phyloP scores from a whole-genome alignment of 2,797 vertebrate genomes.

The Hippocampus kuda region DNA sequence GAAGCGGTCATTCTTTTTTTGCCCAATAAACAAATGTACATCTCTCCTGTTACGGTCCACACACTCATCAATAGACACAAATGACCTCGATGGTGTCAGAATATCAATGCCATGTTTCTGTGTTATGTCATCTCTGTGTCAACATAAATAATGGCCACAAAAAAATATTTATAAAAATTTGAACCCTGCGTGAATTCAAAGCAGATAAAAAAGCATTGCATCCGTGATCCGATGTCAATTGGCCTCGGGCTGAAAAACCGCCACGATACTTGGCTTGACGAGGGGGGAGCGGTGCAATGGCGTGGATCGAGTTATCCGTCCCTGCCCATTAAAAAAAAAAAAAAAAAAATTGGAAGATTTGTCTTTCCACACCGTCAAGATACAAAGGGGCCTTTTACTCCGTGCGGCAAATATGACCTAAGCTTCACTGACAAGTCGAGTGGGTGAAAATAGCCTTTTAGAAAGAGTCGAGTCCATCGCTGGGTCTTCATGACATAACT shows the following conservation, averaged over 20 bases:
- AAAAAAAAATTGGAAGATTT: slow-evolving; percentile 1
- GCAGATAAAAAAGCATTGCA: no score
- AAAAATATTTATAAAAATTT: no score
- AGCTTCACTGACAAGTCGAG: slow-evolving; percentile 31
- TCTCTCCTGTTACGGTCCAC: no score
- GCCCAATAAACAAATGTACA: no score
- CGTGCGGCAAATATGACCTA: slow-evolving; percentile 23
- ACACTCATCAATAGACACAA: no score
- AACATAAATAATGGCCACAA: no score
- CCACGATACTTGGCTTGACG: background rate
- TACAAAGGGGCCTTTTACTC: slow-evolving; percentile 2
- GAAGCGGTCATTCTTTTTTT: no score
- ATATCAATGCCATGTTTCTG: no score
- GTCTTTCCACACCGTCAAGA: slow-evolving; percentile 11
- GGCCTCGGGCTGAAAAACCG: background rate
- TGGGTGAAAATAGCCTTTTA: slow-evolving; percentile 27
- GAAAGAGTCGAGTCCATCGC: slow-evolving; percentile 30
- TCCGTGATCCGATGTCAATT: background rate
- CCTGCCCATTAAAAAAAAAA: slow-evolving; percentile 4
- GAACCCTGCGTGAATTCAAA: no score
- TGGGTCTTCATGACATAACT: slow-evolving; percentile 36
- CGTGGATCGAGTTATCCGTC: slow-evolving; percentile 1
- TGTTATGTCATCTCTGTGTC: no score
- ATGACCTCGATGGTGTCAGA: no score
- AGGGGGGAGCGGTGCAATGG: background rate